Evolutionary conservation across 2,888 invertebrate species (phyloP).

Genomic region (Spisula solida): DNA sequence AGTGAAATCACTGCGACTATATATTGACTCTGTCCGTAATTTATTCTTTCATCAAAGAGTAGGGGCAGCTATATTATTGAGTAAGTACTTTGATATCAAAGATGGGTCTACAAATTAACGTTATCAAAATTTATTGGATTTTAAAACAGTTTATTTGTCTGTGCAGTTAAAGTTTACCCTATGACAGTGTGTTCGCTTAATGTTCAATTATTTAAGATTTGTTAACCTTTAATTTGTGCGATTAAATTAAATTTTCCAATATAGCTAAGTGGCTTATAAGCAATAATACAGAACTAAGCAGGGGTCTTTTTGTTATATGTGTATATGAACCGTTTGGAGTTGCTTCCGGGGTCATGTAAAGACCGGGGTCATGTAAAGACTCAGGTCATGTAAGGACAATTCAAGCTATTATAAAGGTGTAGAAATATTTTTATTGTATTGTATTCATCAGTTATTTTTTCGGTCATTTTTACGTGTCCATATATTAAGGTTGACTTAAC

Average conservation of each 20-base stretch:
- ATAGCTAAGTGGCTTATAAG: not conserved
- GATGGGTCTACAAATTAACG: not conserved
- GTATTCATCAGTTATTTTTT: too few species aligned
- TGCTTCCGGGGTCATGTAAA: too few species aligned
- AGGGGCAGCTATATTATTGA: not conserved
- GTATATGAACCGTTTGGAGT: too few species aligned
- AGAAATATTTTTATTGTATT: too few species aligned
- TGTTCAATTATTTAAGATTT: not conserved
- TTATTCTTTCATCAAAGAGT: constrained; percentile 10
- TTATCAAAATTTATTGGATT: constrained; percentile 21
- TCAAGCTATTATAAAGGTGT: too few species aligned
- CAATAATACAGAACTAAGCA: too few species aligned
- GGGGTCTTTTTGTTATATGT: too few species aligned
- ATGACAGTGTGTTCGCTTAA: not conserved
- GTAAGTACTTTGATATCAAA: not conserved
- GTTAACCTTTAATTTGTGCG: not conserved
- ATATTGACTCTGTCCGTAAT: constrained; percentile 11
- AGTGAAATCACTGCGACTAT: not conserved
- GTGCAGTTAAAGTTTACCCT: not conserved
- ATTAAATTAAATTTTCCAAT: not conserved
- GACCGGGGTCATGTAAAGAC: too few species aligned
- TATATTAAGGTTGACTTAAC: too few species aligned
- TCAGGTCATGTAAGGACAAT: too few species aligned
- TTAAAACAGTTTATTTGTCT: not conserved
- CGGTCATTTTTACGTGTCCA: too few species aligned